Conservation (phyloP, 2,888 invertebrate genomes). For the Anaspis maculata region DNA sequence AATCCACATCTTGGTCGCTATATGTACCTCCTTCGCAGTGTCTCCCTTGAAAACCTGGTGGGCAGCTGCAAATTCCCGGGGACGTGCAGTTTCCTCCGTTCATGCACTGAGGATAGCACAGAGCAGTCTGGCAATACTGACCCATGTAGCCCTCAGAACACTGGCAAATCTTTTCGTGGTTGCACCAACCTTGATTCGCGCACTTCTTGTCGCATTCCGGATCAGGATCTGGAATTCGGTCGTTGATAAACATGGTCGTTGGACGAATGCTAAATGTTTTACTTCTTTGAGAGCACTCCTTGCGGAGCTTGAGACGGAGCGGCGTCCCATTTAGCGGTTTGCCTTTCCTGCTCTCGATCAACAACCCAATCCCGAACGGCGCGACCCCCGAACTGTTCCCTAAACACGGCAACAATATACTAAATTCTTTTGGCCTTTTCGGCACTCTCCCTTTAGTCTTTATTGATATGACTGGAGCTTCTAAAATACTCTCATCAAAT, state of each 20-base stretch:
- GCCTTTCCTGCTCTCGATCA: conserved; percentile 73
- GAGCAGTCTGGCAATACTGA: conserved; percentile 78
- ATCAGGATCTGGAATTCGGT: conserved; percentile 58
- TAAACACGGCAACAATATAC: conserved; percentile 77
- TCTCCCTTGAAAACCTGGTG: conserved; percentile 81
- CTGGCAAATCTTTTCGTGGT: conserved; percentile 75
- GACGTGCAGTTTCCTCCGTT: conserved; percentile 88
- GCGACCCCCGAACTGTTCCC: conserved; percentile 84
- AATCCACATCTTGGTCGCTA: too few relatives aligned
- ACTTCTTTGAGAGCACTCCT: conserved; percentile 92
- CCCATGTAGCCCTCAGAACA: conserved; percentile 89
- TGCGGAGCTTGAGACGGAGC: conserved; percentile 74
- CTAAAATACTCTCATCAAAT: conserved; percentile 72
- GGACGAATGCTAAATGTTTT: conserved; percentile 35
- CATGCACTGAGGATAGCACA: conserved; percentile 89
- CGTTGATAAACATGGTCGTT: too few relatives aligned
- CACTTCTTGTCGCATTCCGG: conserved; percentile 84
- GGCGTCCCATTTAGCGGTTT: conserved; percentile 80
- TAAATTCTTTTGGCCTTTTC: conserved; percentile 81
- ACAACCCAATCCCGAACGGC: conserved; percentile 77
- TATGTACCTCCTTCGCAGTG: conserved; percentile 79
- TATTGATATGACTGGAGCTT: conserved; percentile 82
- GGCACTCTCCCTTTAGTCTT: conserved; percentile 80
- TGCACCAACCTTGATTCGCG: conserved; percentile 78
- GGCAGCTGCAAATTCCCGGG: conserved; percentile 82